Evolutionary conservation across 2,113 vertebrate species (phyloP), one percentile per base, ranked within the genome.

Genomic region (Capra hircus): DNA sequence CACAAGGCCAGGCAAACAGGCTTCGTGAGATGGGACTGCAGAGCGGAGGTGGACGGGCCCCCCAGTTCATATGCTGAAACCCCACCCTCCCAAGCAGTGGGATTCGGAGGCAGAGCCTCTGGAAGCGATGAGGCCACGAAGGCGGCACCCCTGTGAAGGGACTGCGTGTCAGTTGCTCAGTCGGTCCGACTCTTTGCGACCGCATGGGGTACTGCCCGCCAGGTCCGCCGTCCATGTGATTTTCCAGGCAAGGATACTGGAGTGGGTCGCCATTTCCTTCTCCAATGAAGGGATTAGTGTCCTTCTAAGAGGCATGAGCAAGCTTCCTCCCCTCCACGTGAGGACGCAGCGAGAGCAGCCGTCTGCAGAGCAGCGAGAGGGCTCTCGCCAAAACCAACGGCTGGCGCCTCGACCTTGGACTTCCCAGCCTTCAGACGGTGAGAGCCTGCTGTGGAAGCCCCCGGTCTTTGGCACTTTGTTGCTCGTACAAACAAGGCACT

Each of bases 11-110:
- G 36, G 94, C 71, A 21, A 8, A 6, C 0, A 0, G 4, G 30
- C 36, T 40, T 16, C 0, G 0, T 45, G 52, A 27, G 36, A 6
- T 0, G 9, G 59, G 1, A 12, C 13, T 9, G 27, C 19, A 21
- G 53, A 12, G 2, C 0, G 6, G 55, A 12, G 21, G 21, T 1
- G 28, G 21, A 12, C 6, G n/a, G 1, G 25, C 5, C 36, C 15
- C 23, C 15, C 9, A 6, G 1, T 14, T 25, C 36, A 13, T 5
- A 36, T 2, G 21, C 1, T 16, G 30, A 53, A 62, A 45, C 80
- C 25, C 7, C 0, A 28, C 6, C 10, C 11, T 8, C 33, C 6
- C 6, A 9, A 3, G n/a, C 12, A 17, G 40, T 6, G 57, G 64
- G 16, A 3, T 53, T 6, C 1, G 36, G 23, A n/a, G 82, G 67